Conservation (phyloP, 92 coral and sea anemone species). For the Phenganax marumi region DNA sequence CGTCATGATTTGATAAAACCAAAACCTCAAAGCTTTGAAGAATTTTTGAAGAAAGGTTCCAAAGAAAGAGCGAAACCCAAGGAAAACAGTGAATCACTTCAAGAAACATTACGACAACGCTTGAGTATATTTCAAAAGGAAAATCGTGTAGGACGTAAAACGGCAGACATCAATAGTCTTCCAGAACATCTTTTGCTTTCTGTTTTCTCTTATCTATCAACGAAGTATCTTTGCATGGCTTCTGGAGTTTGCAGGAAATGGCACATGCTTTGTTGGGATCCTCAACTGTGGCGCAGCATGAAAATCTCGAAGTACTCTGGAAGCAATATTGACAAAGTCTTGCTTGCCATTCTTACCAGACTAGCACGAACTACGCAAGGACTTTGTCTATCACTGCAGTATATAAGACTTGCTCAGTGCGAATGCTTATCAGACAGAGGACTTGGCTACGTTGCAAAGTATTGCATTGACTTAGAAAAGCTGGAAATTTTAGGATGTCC, state of each 20-base stretch:
- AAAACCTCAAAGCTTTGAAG: background rate
- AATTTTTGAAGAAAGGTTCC: conserved; percentile 4
- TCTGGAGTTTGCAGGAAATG: conserved; percentile 90
- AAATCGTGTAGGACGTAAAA: background rate
- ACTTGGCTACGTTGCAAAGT: conserved; percentile 76
- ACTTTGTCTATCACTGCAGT: conserved; percentile 78
- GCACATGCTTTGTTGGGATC: conserved; percentile 95
- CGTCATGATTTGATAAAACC: conserved; percentile 4
- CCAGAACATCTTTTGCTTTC: conserved; percentile 78
- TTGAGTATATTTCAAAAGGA: conserved; percentile 37
- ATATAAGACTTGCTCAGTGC: conserved; percentile 77
- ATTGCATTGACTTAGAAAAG: conserved; percentile 85
- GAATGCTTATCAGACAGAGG: conserved; percentile 92
- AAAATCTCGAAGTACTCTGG: conserved; percentile 74
- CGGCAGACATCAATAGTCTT: conserved; percentile 59
- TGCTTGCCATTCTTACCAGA: conserved; percentile 71
- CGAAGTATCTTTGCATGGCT: conserved; percentile 72
- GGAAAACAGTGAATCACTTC: conserved; percentile 18
- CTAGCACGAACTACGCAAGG: conserved; percentile 86
- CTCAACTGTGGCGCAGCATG: conserved; percentile 76
- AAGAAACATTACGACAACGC: conserved; percentile 36
- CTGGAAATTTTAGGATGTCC: conserved; percentile 84
- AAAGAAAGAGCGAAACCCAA: background rate
- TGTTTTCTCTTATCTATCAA: conserved; percentile 74
- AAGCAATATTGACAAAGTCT: conserved; percentile 81